A percentile compares a stretch with the other conserved stretches of the same genome.
Conservation (phyloP, 2,888 invertebrate genomes). For the Drosophila tripunctata region DNA sequence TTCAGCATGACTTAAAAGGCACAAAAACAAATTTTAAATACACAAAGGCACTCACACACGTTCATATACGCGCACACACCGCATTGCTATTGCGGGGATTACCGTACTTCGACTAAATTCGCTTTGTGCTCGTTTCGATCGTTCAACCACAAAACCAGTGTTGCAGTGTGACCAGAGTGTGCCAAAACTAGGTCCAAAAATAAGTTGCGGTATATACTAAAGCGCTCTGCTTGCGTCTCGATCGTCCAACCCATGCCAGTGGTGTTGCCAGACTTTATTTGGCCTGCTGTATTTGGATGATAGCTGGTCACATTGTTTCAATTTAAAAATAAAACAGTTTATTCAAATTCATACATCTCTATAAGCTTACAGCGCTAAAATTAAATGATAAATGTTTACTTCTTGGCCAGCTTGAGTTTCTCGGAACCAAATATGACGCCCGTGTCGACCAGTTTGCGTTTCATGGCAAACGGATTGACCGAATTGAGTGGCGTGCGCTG, state of each 20-base stretch:
- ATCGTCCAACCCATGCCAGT: too few species aligned
- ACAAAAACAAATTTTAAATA: neutral
- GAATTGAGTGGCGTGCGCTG: slow-evolving; percentile 78
- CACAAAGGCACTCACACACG: neutral
- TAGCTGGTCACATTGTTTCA: neutral
- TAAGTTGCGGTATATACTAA: too few species aligned
- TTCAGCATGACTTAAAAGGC: slow-evolving; percentile 53
- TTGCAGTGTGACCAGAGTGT: slow-evolving; percentile 10
- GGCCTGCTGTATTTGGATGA: too few species aligned
- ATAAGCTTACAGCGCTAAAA: slow-evolving; percentile 3
- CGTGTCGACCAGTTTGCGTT: slow-evolving; percentile 84
- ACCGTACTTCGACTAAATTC: slow-evolving; percentile 11
- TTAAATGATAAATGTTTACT: slow-evolving; percentile 40
- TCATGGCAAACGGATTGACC: slow-evolving; percentile 81
- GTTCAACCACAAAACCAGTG: neutral
- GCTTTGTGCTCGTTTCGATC: neutral
- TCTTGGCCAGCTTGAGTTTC: slow-evolving; percentile 75
- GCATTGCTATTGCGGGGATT: slow-evolving; percentile 28
- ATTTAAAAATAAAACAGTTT: neutral
- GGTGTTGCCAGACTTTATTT: too few species aligned
- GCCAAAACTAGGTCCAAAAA: neutral
- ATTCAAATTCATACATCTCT: slow-evolving; percentile 14
- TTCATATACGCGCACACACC: too few species aligned
- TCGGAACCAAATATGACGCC: slow-evolving; percentile 79
- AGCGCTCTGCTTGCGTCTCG: too few species aligned